phyloP scores from a whole-genome alignment of 1,140 invertebrate species.

The Drosophila oshimai region DNA sequence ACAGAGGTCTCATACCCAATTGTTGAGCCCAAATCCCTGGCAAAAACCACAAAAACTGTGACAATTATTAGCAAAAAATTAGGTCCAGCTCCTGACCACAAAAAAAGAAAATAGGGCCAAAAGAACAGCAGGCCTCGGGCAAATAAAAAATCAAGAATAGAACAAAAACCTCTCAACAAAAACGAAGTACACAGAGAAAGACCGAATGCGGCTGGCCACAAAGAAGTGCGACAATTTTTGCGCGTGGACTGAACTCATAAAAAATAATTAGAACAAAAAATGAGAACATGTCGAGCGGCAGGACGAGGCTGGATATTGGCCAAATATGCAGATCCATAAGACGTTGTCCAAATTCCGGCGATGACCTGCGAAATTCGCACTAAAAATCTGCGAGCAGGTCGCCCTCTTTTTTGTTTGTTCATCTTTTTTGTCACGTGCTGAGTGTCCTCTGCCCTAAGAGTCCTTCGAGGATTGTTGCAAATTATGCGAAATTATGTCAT shows the following conservation, averaged over 20 bases:
- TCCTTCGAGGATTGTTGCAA: slow-evolving; percentile 54
- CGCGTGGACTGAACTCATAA: slow-evolving; percentile 72
- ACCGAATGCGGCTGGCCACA: slow-evolving; percentile 54
- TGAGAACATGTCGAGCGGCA: slow-evolving; percentile 37
- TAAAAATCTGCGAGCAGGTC: slow-evolving; percentile 62
- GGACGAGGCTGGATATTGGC: neutral
- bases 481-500: slow-evolving; percentile 80
- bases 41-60: slow-evolving; percentile 66
- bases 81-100: slow-evolving; percentile 29
- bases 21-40: neutral
- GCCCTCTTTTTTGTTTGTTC: slow-evolving; percentile 36
- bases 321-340: slow-evolving; percentile 29
- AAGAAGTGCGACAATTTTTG: slow-evolving; percentile 77
- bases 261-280: slow-evolving; percentile 81
- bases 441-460: slow-evolving; percentile 15
- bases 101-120: slow-evolving; percentile 45
- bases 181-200: neutral
- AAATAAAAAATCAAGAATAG: slow-evolving; percentile 56
- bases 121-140: slow-evolving; percentile 48
- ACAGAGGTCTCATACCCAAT: neutral
- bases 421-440: slow-evolving; percentile 73
- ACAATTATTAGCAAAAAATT: slow-evolving; percentile 74
- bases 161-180: slow-evolving; percentile 27
- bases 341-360: slow-evolving; percentile 9
- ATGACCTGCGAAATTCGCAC: slow-evolving; percentile 67